A percentile compares a stretch with the other conserved stretches of the same genome.
Evolutionary conservation across 2,113 vertebrate species (phyloP).

Genomic region (Chaetops frenatus): DNA sequence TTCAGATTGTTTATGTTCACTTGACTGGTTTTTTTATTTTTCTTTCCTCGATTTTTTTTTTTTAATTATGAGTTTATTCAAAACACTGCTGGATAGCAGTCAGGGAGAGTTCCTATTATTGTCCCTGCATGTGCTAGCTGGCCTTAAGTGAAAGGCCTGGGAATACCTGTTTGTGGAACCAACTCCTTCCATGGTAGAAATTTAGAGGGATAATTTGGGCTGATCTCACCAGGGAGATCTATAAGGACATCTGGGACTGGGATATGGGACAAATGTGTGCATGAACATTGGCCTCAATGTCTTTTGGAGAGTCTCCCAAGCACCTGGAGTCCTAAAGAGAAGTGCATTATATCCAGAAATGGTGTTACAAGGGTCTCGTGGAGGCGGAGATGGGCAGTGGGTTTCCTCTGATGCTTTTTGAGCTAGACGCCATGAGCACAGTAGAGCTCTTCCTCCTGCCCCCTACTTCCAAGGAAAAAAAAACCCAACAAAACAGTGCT

Average conservation of each 20-base stretch:
- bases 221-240: not conserved
- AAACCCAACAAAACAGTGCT: rapidly evolving
- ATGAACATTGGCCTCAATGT: not conserved
- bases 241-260: not conserved
- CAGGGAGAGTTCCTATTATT: not conserved
- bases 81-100: not conserved
- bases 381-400: not conserved
- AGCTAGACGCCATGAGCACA: not conserved
- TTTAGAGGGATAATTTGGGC: not conserved
- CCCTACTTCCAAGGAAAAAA: not conserved
- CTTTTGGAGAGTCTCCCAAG: not conserved
- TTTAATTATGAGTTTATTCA: not conserved
- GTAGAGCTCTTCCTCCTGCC: not conserved
- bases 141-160: not conserved
- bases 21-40: not conserved
- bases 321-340: not conserved
- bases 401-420: not conserved
- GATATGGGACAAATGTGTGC: not conserved
- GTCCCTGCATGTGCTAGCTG: not conserved
- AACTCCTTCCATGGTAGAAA: not conserved
- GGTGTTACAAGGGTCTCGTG: not conserved
- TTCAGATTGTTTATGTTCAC: not conserved
- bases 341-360: not conserved
- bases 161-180: not conserved
- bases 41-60: not conserved